Base-by-base conservation (phyloP, 2,888 invertebrate species). In the Cerastoderma edule region DNA sequence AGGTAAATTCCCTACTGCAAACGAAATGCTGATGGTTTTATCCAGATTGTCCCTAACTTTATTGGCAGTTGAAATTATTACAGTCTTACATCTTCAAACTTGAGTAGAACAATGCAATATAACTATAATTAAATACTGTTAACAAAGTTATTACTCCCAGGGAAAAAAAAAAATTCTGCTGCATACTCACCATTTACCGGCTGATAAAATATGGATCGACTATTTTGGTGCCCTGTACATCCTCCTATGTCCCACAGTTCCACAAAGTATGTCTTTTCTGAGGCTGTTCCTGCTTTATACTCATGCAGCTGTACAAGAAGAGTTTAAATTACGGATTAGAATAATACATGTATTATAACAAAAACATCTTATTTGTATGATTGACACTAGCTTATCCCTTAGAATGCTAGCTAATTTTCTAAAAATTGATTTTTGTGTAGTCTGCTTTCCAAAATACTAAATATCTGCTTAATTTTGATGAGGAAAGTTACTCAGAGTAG, bases 171-270 rank as follows among this genome's bases (percentile, higher is more conserved):
- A 44, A 44, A 44, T 44, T 13, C 16, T 13, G 19, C 44, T 44
- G 10, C 16, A 28, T 22, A 30, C 79, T 66, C 93, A 94, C 99
- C 99, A 94, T 99, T 96, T 73, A 97, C 96, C 35, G 97, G 96
- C 90, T 96, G 96, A 93, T 99, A 99, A 93, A 99, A 99, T 1
- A 99, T 97, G 78, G 96, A 95, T 89, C 99, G 94, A n/a, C 97
- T 96, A 92, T 97, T 98, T 90, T 96, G 95, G 92, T 99, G 99
- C 88, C 96, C 96, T 82, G 96, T 95, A 82, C 97, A 98, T 0
- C 99, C 99, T 5, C 99, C 99, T 68, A 99, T 95, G 92, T 99
- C 99, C 96, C 99, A 99, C 39, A 99, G 94, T 93, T 99, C 99
- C 30, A 99, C 95, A 92, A 98, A 98, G 92, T 96, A 98, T 5